Percentiles rank a stretch among this genome's conserved stretches.
phyloP scores from a whole-genome alignment of 2,797 vertebrate species.

The Catostomus latipinnis region DNA sequence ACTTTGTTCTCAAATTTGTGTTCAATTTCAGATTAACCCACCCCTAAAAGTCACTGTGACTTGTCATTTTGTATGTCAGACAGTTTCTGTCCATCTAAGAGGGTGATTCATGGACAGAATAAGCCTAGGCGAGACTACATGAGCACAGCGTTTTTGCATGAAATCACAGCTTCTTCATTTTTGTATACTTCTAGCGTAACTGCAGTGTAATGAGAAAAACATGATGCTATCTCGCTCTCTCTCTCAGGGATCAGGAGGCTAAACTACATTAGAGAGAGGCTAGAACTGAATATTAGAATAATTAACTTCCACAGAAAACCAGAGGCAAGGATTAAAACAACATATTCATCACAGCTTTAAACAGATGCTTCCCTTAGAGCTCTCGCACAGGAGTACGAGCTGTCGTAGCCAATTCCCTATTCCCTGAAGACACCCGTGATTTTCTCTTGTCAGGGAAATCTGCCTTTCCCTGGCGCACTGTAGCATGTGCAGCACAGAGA shows the following conservation, averaged over 20 bases:
- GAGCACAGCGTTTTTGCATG: neutral
- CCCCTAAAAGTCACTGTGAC: neutral
- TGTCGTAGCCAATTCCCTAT: constrained; percentile 66
- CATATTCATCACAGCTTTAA: constrained; percentile 61
- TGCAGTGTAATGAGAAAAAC: constrained; percentile 24
- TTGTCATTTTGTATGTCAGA: neutral
- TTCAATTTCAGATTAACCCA: no score
- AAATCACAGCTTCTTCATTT: constrained; percentile 1
- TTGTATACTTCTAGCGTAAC: constrained; percentile 32
- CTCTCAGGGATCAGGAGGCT: constrained; percentile 57
- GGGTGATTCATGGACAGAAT: neutral
- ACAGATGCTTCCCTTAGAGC: constrained; percentile 61
- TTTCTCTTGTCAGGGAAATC: constrained; percentile 66
- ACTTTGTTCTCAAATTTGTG: no score
- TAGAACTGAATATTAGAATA: constrained; percentile 61
- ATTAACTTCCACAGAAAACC: constrained; percentile 53
- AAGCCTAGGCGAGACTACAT: neutral
- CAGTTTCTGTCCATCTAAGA: neutral
- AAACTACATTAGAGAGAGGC: constrained; percentile 60
- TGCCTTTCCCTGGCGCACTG: constrained; percentile 53
- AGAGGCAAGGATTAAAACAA: constrained; percentile 59
- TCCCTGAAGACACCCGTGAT: constrained; percentile 58
- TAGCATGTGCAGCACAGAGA: constrained; percentile 48
- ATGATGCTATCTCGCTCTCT: constrained; percentile 25
- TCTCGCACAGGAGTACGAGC: constrained; percentile 60